A percentile compares a stretch with the other conserved stretches of the same genome.
Conservation (phyloP, 2,113 vertebrate species). For the Pyxicephalus adspersus region DNA sequence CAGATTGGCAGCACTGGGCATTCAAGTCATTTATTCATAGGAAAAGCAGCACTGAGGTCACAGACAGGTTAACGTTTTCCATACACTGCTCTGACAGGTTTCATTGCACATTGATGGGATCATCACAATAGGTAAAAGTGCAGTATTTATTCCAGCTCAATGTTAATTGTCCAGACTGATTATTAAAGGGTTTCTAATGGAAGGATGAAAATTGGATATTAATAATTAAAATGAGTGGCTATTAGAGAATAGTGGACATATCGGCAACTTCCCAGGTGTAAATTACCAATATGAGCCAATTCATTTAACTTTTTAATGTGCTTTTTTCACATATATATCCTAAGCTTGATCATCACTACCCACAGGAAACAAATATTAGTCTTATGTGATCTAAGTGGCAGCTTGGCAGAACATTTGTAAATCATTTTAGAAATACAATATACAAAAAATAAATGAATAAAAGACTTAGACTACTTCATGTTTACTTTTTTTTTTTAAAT, state of each 20-base stretch:
- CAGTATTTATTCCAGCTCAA: constrained; percentile 39
- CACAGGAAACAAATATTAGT: too few species aligned
- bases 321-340: neutral
- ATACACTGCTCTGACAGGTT: constrained; percentile 55
- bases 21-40: constrained; percentile 55
- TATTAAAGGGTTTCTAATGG: constrained; percentile 16
- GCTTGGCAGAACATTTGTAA: too few species aligned
- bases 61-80: constrained; percentile 51
- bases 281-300: neutral
- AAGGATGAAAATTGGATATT: constrained; percentile 27
- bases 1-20: constrained; percentile 55
- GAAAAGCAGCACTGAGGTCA: constrained; percentile 40
- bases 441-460: too few species aligned
- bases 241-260: neutral
- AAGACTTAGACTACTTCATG: too few species aligned
- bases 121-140: constrained; percentile 54
- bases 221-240: constrained; percentile 17
- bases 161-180: constrained; percentile 38
- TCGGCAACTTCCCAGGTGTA: neutral
- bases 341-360: too few species aligned
- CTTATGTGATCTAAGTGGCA: too few species aligned
- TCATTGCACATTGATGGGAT: constrained; percentile 52
- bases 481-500: too few species aligned
- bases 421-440: too few species aligned
- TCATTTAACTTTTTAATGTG: neutral